phyloP scores from a whole-genome alignment of 2,797 vertebrate genomes.

The Sternotherus odoratus region DNA sequence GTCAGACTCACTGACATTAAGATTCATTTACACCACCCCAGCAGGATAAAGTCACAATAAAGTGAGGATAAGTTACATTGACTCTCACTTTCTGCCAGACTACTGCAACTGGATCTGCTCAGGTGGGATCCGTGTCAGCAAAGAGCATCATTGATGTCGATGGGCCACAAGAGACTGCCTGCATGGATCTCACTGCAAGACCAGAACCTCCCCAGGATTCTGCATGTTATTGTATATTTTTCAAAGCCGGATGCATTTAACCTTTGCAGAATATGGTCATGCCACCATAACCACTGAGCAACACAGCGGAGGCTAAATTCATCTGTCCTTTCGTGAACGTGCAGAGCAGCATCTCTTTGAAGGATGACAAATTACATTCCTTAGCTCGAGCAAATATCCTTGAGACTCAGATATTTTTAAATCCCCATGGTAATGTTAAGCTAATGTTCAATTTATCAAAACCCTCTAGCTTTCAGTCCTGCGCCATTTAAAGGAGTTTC shows the following conservation, averaged over 20 bases:
- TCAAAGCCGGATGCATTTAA: background rate
- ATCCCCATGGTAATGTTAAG: constrained; percentile 24
- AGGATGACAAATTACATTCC: background rate
- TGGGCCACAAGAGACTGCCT: background rate
- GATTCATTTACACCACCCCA: background rate
- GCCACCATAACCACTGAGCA: background rate
- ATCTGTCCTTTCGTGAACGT: fast-evolving
- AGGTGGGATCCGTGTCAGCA: fast-evolving
- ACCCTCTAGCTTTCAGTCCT: constrained; percentile 44
- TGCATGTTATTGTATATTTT: fast-evolving
- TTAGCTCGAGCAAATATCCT: constrained; percentile 39
- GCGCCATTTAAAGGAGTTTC: constrained; percentile 20
- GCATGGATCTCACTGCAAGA: fast-evolving
- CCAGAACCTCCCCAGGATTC: fast-evolving
- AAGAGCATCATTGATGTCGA: fast-evolving
- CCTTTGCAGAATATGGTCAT: background rate
- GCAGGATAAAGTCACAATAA: background rate
- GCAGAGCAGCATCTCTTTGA: background rate
- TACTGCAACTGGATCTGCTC: fast-evolving
- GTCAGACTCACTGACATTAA: background rate
- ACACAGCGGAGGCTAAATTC: fast-evolving
- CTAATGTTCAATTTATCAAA: constrained; percentile 63
- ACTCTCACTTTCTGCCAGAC: background rate
- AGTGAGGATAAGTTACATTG: background rate
- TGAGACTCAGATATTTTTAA: background rate